Evolutionary conservation across 2,888 invertebrate genomes (phyloP).

Genomic region (Stegana nigrithorax): DNA sequence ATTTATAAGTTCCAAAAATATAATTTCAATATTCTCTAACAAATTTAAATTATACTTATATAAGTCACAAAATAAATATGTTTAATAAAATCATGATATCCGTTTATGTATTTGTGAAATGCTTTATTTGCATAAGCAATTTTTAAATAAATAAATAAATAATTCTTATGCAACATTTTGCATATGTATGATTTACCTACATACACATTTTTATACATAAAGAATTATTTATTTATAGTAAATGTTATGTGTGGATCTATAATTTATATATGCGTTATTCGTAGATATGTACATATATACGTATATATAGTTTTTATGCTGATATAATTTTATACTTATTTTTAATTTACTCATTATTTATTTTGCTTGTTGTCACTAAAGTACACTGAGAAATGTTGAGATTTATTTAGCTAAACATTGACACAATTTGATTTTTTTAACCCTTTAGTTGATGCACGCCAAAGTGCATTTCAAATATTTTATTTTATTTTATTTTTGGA

Average conservation of each 20-base stretch:
- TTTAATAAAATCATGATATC: too few relatives aligned
- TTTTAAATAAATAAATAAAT: too few relatives aligned
- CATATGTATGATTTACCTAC: too few relatives aligned
- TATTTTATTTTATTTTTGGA: conserved; percentile 39
- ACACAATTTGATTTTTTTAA: conserved; percentile 40
- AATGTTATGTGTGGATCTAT: conserved; percentile 13
- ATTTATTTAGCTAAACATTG: conserved; percentile 62
- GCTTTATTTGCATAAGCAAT: too few relatives aligned
- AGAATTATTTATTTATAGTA: conserved; percentile 1
- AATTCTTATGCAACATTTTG: too few relatives aligned
- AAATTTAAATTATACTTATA: too few relatives aligned
- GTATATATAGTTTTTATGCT: conserved; percentile 30
- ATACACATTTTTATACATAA: neutral
- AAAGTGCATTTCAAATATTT: conserved; percentile 21
- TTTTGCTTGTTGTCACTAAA: conserved; percentile 31
- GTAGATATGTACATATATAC: too few relatives aligned
- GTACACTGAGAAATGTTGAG: conserved; percentile 60
- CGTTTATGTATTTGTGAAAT: too few relatives aligned
- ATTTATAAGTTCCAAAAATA: too few relatives aligned
- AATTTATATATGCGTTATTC: conserved; percentile 31
- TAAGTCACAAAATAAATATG: too few relatives aligned
- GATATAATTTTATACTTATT: too few relatives aligned
- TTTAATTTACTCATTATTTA: conserved; percentile 32
- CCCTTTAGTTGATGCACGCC: conserved; percentile 5
- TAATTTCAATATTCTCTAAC: too few relatives aligned